phyloP scores from a whole-genome alignment of 1,140 invertebrate species.

The Papilio polytes region DNA sequence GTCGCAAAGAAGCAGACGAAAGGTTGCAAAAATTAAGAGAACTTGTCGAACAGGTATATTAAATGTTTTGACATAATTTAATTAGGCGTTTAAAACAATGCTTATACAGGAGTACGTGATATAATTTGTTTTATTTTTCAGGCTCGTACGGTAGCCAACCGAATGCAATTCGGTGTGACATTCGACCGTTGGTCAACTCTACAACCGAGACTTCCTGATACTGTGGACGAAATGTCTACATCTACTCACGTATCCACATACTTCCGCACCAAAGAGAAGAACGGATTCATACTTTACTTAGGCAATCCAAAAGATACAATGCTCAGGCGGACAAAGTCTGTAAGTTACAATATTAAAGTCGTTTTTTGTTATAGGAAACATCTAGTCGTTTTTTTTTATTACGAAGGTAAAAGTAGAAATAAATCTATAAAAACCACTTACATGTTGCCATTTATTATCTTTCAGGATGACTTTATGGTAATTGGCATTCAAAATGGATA shows the following conservation, averaged over 20 bases:
- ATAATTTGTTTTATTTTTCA: conserved; percentile 41
- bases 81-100: not conserved
- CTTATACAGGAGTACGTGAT: not conserved
- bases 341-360: conserved; percentile 65
- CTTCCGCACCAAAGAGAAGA: conserved; percentile 91
- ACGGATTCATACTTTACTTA: conserved; percentile 94
- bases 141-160: conserved; percentile 72
- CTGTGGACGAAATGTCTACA: conserved; percentile 91
- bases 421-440: too few relatives aligned
- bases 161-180: conserved; percentile 87
- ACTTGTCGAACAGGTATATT: conserved; percentile 90
- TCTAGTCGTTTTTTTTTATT: not conserved
- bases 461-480: conserved; percentile 95
- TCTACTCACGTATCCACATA: conserved; percentile 94
- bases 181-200: conserved; percentile 93
- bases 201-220: conserved; percentile 93
- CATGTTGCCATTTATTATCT: not conserved
- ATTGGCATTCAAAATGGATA: conserved; percentile 95
- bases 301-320: conserved; percentile 93
- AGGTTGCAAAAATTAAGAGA: conserved; percentile 90
- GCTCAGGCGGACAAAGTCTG: conserved; percentile 86
- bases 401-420: too few relatives aligned
- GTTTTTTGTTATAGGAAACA: not conserved
- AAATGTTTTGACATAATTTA: not conserved
- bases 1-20: conserved; percentile 86